Evolutionary conservation across 1,140 invertebrate species (phyloP).

Genomic region (Probaryconus sp.): DNA sequence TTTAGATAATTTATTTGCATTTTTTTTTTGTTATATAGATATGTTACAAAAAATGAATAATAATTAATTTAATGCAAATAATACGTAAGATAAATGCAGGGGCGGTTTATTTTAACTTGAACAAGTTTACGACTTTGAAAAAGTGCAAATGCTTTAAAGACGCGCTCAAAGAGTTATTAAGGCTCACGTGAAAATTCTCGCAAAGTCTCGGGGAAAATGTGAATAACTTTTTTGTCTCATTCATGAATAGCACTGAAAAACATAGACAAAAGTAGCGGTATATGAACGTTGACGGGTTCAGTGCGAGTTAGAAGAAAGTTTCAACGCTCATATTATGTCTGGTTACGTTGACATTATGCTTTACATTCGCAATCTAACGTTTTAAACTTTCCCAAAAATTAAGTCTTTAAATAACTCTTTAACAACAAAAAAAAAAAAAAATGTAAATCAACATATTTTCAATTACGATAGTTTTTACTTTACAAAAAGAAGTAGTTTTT

Average conservation of each 20-base stretch:
- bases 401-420: conserved; percentile 35
- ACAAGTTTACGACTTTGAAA: conserved; percentile 14
- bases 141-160: too few species aligned
- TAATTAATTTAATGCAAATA: too few species aligned
- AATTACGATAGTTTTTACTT: too few species aligned
- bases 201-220: conserved; percentile 22
- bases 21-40: too few species aligned
- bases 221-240: conserved; percentile 39
- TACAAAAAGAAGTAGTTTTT: too few species aligned
- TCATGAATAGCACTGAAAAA: conserved; percentile 42
- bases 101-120: too few species aligned
- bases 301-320: conserved; percentile 38
- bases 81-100: too few species aligned
- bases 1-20: too few species aligned
- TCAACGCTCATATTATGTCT: conserved; percentile 31
- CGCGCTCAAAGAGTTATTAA: conserved; percentile 45
- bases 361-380: conserved; percentile 13
- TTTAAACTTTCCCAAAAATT: conserved; percentile 43
- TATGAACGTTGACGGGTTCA: conserved; percentile 29
- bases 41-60: too few species aligned
- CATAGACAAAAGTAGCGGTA: conserved; percentile 42
- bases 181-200: conserved; percentile 19
- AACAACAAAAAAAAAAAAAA: too few species aligned
- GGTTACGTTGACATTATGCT: conserved; percentile 27
- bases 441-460: too few species aligned